Conservation (phyloP, 2,113 vertebrate genomes). For the Ceuthmochares aereus region DNA sequence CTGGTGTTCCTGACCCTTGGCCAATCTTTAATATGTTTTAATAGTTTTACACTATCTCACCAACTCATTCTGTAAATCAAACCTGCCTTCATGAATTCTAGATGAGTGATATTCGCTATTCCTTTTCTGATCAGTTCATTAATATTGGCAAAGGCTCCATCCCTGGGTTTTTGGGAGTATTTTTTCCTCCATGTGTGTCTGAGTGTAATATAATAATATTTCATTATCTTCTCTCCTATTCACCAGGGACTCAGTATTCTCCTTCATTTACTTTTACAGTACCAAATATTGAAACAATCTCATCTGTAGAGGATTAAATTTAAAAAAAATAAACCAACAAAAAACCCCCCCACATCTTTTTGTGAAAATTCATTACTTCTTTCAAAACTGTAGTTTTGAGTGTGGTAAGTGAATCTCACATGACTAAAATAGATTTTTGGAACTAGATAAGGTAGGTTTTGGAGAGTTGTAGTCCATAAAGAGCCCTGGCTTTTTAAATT, state of each 20-base stretch:
- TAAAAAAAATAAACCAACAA: no score
- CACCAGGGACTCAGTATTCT: neutral
- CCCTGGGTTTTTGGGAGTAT: neutral
- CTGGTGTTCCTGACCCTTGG: constrained; percentile 24
- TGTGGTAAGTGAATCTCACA: neutral
- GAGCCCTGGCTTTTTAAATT: neutral
- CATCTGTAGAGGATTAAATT: neutral
- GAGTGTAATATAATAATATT: neutral
- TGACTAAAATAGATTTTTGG: neutral
- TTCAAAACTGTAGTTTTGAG: neutral
- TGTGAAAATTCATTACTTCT: neutral
- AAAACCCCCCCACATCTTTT: no score
- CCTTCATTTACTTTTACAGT: neutral
- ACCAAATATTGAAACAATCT: neutral
- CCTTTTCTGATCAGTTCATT: neutral
- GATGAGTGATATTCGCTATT: neutral
- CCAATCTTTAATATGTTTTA: constrained; percentile 31
- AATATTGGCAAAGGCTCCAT: neutral
- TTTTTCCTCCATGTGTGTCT: neutral
- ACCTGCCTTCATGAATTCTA: constrained; percentile 28
- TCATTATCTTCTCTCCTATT: neutral
- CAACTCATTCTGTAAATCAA: constrained; percentile 46
- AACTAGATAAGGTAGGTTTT: neutral
- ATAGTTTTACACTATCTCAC: constrained; percentile 20
- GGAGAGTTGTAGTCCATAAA: neutral